These are phyloP conservation scores for Enteromius viviparus DNA, from an alignment of 2,797 vertebrate genomes.

Conservation along the genomic window DNA sequence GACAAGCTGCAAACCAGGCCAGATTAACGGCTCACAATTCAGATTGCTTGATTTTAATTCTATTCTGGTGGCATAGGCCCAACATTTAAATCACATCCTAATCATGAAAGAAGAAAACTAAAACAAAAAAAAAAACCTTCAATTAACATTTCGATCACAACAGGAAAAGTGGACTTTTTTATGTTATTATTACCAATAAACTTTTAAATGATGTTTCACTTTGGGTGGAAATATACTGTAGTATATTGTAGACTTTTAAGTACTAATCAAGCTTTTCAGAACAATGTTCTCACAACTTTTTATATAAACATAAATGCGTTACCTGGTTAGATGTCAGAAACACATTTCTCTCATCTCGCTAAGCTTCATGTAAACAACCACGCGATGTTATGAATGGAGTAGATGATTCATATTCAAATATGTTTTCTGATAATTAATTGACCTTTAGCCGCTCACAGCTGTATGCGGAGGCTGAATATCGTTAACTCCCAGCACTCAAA, in stretches of 20 bases:
- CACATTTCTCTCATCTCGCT: not conserved
- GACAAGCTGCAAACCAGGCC: too few species aligned
- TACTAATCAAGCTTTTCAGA: not conserved
- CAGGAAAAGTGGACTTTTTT: not conserved
- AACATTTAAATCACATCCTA: not conserved
- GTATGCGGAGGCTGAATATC: conserved; percentile 45
- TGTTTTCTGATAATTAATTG: conserved; percentile 80
- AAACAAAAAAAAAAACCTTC: not conserved
- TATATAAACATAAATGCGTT: not conserved
- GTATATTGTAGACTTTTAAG: not conserved
- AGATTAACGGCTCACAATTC: too few species aligned
- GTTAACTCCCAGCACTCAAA: conserved; percentile 64
- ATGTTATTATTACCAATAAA: not conserved
- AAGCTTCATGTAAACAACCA: conserved; percentile 39
- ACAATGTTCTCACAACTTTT: not conserved
- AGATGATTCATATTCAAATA: conserved; percentile 76
- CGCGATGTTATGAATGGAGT: conserved; percentile 70
- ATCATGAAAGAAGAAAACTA: not conserved
- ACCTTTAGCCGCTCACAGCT: conserved; percentile 67
- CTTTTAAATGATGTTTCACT: not conserved
- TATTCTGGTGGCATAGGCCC: not conserved
- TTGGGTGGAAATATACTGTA: not conserved
- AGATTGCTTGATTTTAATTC: too few species aligned
- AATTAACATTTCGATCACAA: not conserved
- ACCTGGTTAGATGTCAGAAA: not conserved